Evolutionary conservation across 1,140 invertebrate genomes (phyloP), one percentile per base, ranked within the genome.

Genomic region (Dysdera silvatica): DNA sequence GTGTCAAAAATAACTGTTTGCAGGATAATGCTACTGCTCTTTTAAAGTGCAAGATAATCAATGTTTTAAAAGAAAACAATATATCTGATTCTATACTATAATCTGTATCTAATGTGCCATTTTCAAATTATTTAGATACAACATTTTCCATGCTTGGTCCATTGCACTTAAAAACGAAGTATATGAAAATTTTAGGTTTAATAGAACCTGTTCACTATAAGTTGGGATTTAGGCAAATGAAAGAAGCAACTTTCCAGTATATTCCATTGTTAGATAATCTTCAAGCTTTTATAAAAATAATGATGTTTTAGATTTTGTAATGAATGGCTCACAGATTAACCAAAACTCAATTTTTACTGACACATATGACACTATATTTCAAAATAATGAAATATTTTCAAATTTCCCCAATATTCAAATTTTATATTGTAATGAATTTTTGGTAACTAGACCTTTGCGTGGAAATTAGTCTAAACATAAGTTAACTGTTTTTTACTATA

Each of bases 101-200:
- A 18, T 48, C 24, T 16, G 23, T 48, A n/a, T 48, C 20, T 14
- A 52, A 52, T 52, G 14, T 31, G 14, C 10, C 20, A 28, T 16
- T 29, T 28, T 52, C 49, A 10, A 28, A 14, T 52, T 24, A 12
- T 7, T 24, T 52, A 31, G 32, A 3, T 14, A 18, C 49, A 16
- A 52, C 49, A 14, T 31, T 28, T 7, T 10, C 16, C 12, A 29
- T 29, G 8, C 12, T 52, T 10, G 20, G 14, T 14, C 32, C 49
- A 12, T 8, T 14, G 14, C 49, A 52, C 32, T 52, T 52, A 52
- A 52, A 52, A 52, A 28, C 10, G 10, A 52, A 52, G 32, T 52
- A 52, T 20, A 52, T 52, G 49, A 23, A 18, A 29, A 52, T 1
- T 28, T 14, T 52, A 18, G 49, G 49, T 28, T 28, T 52, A 14